Percentiles rank a stretch among this genome's conserved stretches.
Evolutionary conservation across 2,888 invertebrate genomes (phyloP).

Genomic region (Conops quadrifasciatus): DNA sequence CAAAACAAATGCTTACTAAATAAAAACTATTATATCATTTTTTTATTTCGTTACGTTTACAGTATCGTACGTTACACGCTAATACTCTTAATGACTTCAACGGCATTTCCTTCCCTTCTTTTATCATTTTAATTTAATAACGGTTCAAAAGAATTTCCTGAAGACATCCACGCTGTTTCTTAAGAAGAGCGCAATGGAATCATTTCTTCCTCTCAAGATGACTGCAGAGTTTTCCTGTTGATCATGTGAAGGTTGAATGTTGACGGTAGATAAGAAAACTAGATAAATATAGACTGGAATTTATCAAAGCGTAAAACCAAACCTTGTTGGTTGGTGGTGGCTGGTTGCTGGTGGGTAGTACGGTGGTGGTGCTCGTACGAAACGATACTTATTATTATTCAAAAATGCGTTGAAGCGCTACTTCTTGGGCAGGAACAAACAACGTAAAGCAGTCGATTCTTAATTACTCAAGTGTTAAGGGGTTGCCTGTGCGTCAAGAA

Average conservation of each 20-base stretch:
- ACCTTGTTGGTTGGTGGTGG: neutral
- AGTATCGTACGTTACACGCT: no score
- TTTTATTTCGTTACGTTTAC: no score
- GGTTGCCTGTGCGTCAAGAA: slow-evolving; percentile 3
- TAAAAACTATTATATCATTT: no score
- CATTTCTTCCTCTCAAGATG: no score
- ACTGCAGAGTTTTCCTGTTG: no score
- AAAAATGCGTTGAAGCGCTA: slow-evolving; percentile 20
- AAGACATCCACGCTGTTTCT: no score
- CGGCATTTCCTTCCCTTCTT: no score
- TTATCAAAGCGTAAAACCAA: slow-evolving; percentile 19
- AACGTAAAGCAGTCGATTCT: neutral
- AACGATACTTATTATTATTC: slow-evolving; percentile 23
- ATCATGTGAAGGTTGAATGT: neutral
- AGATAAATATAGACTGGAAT: neutral
- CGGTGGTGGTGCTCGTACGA: neutral
- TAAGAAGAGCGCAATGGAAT: no score
- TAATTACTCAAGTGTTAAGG: slow-evolving; percentile 1
- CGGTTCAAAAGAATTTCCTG: no score
- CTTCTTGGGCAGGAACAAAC: slow-evolving; percentile 1
- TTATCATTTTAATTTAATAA: no score
- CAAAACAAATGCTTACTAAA: no score
- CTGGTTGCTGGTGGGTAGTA: neutral
- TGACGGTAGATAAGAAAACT: neutral
- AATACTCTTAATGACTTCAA: no score